These are phyloP conservation scores for Takifugu ocellatus DNA, from an alignment of 2,797 vertebrate genomes.

Conservation along the genomic window DNA sequence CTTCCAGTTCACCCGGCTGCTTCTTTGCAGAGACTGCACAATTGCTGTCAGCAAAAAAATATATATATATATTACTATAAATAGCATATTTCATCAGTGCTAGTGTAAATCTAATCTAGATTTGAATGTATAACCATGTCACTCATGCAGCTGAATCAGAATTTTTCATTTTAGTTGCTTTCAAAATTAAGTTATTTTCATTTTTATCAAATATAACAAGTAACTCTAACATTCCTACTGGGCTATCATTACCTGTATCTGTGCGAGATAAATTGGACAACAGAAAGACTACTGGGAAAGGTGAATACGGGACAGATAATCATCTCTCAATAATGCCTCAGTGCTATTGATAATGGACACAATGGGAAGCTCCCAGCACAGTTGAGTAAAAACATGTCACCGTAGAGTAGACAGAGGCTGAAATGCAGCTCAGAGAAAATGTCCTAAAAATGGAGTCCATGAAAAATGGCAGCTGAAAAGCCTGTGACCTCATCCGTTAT, in stretches of 20 bases:
- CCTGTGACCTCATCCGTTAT: background rate
- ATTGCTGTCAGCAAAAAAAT: slow-evolving; percentile 8
- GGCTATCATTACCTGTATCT: background rate
- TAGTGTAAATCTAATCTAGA: background rate
- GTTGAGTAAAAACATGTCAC: background rate
- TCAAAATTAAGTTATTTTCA: no score
- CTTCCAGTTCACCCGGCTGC: slow-evolving; percentile 55
- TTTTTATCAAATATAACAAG: no score
- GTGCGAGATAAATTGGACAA: background rate
- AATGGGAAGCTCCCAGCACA: background rate
- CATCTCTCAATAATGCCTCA: slow-evolving; percentile 4
- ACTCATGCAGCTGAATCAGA: background rate
- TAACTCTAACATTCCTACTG: no score
- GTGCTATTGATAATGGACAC: slow-evolving; percentile 4
- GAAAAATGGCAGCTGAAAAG: background rate
- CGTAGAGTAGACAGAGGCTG: slow-evolving; percentile 5
- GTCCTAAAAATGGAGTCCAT: background rate
- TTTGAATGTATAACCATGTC: background rate
- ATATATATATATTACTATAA: background rate
- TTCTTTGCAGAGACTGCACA: slow-evolving; percentile 30
- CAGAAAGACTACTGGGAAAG: slow-evolving; percentile 1
- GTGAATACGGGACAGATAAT: background rate
- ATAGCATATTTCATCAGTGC: background rate
- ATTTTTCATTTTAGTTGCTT: background rate
- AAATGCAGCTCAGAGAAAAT: slow-evolving; percentile 7